Evolutionary conservation across 1,140 invertebrate species (phyloP).

Genomic region (Dinothrombium tinctorium): DNA sequence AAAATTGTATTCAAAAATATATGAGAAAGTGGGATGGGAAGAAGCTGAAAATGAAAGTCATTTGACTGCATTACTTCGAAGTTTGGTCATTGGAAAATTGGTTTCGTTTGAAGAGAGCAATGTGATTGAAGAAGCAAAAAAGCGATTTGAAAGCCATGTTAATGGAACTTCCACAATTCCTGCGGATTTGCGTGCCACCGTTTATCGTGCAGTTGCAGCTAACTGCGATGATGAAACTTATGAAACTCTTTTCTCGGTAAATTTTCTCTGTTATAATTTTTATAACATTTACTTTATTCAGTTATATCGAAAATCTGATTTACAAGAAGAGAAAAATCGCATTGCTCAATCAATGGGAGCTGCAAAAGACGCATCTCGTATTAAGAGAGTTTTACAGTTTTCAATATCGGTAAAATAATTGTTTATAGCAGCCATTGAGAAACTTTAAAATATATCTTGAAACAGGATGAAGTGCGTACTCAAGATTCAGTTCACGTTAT

Average conservation of each 20-base stretch:
- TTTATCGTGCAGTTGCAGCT: conserved; percentile 57
- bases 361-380: conserved; percentile 37
- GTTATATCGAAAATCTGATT: conserved; percentile 53
- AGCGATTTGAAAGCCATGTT: conserved; percentile 40
- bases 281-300: conserved; percentile 21
- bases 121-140: conserved; percentile 42
- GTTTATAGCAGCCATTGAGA: neutral
- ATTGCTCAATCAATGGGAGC: conserved; percentile 55
- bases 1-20: conserved; percentile 41
- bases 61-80: conserved; percentile 54
- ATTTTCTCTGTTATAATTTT: neutral
- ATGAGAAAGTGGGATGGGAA: conserved; percentile 41
- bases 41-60: conserved; percentile 28
- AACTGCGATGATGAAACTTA: conserved; percentile 42
- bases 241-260: conserved; percentile 22
- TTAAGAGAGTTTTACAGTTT: conserved; percentile 40
- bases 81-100: conserved; percentile 52
- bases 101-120: conserved; percentile 49
- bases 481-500: conserved; percentile 77
- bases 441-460: neutral
- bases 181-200: conserved; percentile 38
- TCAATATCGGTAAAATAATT: conserved; percentile 2
- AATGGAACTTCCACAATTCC: neutral
- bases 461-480: conserved; percentile 51
- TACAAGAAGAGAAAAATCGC: conserved; percentile 67